phyloP scores from a whole-genome alignment of 2,113 vertebrate genomes.

The Lipophrys pholis region DNA sequence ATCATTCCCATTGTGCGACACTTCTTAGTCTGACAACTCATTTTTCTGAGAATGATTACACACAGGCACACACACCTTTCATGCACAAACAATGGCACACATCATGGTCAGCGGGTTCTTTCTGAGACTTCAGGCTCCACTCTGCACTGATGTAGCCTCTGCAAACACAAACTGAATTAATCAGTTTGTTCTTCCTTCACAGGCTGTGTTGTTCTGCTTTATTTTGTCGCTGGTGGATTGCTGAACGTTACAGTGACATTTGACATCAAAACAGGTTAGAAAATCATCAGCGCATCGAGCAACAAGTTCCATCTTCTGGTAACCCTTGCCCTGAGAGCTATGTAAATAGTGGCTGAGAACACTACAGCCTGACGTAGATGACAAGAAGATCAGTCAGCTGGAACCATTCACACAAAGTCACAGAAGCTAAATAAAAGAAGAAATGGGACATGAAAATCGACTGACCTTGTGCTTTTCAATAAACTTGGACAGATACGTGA shows the following conservation, averaged over 20 bases:
- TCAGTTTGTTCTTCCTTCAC: constrained; percentile 26
- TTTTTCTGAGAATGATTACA: constrained; percentile 33
- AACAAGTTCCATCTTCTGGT: not conserved
- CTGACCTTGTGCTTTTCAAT: not conserved
- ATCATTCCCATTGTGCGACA: too few relatives aligned
- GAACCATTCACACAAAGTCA: constrained; percentile 7
- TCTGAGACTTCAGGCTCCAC: constrained; percentile 34
- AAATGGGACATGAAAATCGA: not conserved
- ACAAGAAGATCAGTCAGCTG: not conserved
- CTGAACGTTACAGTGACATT: not conserved
- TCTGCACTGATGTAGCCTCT: constrained; percentile 16
- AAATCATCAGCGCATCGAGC: not conserved
- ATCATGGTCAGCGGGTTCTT: constrained; percentile 24
- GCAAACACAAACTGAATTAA: constrained; percentile 16
- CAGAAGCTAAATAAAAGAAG: not conserved
- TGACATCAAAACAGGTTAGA: constrained; percentile 1
- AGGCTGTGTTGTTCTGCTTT: not conserved
- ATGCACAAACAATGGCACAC: constrained; percentile 64
- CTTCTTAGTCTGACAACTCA: not conserved
- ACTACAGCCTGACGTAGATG: constrained; percentile 12
- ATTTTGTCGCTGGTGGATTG: not conserved
- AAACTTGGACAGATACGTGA: not conserved
- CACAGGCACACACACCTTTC: constrained; percentile 45
- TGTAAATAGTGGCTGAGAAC: constrained; percentile 28
- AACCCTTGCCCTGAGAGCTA: not conserved